These are phyloP conservation scores for Malurus leucopterus DNA, from an alignment of 2,797 vertebrate genomes.

Conservation along the genomic window DNA sequence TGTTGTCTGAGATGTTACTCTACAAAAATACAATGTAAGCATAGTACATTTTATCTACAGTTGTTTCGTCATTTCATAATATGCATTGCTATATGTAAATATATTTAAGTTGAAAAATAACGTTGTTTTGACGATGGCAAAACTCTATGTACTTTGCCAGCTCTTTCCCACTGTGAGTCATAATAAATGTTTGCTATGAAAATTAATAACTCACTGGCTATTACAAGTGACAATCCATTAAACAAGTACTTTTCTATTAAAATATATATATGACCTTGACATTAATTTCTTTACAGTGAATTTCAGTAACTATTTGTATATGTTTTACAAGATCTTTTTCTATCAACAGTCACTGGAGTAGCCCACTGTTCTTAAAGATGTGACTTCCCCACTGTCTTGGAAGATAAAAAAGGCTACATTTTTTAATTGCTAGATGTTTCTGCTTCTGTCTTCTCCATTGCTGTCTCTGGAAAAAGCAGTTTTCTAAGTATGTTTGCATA, in stretches of 20 bases:
- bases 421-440: constrained; percentile 45
- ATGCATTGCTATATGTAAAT: background rate
- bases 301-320: background rate
- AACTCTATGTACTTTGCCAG: background rate
- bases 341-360: background rate
- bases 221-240: constrained; percentile 37
- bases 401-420: background rate
- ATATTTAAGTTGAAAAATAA: background rate
- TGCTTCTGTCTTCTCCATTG: constrained; percentile 33
- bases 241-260: constrained; percentile 32
- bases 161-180: background rate
- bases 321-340: background rate
- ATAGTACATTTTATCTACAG: constrained; percentile 15
- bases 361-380: background rate
- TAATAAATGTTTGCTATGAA: constrained; percentile 12
- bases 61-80: background rate
- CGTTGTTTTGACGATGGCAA: background rate
- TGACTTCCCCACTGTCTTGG: background rate
- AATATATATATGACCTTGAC: background rate
- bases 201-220: constrained; percentile 27
- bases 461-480: constrained; percentile 77
- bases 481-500: constrained; percentile 88
- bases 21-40: constrained; percentile 33
- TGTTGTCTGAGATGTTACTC: background rate
- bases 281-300: constrained; percentile 2